Percentiles rank a stretch among this genome's conserved stretches.
These are phyloP conservation scores for Pseudopleuronectes americanus DNA, from an alignment of 2,797 vertebrate genomes.

Conservation along the genomic window DNA sequence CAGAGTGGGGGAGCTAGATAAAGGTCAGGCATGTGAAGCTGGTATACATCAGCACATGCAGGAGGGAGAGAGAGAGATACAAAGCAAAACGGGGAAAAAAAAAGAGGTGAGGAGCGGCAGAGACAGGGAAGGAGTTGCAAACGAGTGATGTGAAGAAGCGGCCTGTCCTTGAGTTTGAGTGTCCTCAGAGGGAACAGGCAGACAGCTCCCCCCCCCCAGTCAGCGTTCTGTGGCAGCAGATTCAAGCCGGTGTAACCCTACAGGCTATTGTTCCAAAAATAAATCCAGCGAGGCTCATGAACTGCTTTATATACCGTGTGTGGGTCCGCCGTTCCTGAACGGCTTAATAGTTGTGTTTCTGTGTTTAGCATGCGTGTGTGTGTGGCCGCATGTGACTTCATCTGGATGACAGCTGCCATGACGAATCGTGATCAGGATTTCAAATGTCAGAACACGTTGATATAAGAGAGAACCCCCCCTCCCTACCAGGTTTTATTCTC, in stretches of 20 bases:
- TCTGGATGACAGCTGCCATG: conserved; percentile 60
- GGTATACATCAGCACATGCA: background rate
- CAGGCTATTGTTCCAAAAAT: conserved; percentile 35
- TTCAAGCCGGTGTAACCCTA: conserved; percentile 48
- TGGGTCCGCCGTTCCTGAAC: conserved; percentile 14
- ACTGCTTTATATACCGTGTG: conserved; percentile 24
- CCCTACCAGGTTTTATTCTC: conserved; percentile 15
- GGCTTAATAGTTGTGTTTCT: conserved; percentile 11
- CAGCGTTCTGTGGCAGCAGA: conserved; percentile 10
- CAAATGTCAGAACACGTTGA: conserved; percentile 36
- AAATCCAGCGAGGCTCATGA: conserved; percentile 36
- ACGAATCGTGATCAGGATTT: conserved; percentile 30
- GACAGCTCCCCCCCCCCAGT: conserved; percentile 14
- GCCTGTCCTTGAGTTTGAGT: conserved; percentile 31
- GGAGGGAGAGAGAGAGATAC: conserved; percentile 2
- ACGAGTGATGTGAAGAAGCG: conserved; percentile 12
- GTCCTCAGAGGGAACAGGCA: conserved; percentile 32
- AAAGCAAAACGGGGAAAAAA: background rate
- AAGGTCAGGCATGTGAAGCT: conserved; percentile 2
- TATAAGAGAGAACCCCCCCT: background rate
- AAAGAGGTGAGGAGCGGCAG: background rate
- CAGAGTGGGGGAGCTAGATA: background rate
- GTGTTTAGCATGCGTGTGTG: background rate
- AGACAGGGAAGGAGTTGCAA: background rate
- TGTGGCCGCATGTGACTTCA: conserved; percentile 19